Evolutionary conservation across 2,113 vertebrate species (phyloP), one percentile per base, ranked within the genome.

Genomic region (Mus pahari): DNA sequence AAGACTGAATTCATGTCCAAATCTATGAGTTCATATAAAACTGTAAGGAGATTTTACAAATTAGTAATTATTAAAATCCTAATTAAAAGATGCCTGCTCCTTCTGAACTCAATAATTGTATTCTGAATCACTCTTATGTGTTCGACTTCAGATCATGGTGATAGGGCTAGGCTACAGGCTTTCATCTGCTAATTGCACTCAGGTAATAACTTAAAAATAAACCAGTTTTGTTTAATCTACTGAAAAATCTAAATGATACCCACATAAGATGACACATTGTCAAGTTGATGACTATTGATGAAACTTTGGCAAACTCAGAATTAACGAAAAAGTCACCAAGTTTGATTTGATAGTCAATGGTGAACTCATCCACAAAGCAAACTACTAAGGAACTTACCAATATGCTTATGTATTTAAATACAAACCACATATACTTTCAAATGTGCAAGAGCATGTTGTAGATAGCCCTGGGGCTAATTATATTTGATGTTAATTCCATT

Each of bases 141-240:
- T 24, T 91, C 6, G 13, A n/a, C 3, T 14, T 83, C 19, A 17
- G 62, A 33, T 75, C 26, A 86, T 68, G 3, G 3, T 20, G 55
- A 89, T 58, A 2, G 42, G 71, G 55, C 17, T 45, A 91, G 33
- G 71, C 58, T 78, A 86, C 4, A 88, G 10, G 9, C 89, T 12
- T 77, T 94, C 17, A 82, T 92, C 89, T 94, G 62, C n/a, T 94
- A 94, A 96, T 79, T 64, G 12, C 93, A 17, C 45, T 95, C 82
- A 96, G 87, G 87, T n/a, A 86, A 94, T 92, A 94, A 91, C 86
- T 78, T 78, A 92, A 95, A 95, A 94, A 68, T 78, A 94, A 82
- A 92, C 20, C 92, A 33, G 17, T 96, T 89, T 91, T 96, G 73
- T 89, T 97, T 91, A 94, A 95, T 97, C 66, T 96, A 87, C 94